Conservation (phyloP, 2,113 vertebrate species). For the Planiliza haematocheilus region DNA sequence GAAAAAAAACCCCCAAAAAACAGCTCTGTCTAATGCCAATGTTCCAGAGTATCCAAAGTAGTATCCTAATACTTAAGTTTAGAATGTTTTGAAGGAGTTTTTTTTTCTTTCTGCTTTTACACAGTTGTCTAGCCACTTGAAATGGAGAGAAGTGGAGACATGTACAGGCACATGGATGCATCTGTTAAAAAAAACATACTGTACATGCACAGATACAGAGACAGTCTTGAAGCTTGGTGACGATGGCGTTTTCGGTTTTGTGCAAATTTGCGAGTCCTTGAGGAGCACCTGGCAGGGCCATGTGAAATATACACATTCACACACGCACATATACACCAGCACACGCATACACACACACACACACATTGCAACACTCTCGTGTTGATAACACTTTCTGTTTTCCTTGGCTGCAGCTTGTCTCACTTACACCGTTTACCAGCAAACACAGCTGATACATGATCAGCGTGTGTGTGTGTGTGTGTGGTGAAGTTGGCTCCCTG, state of each 20-base stretch:
- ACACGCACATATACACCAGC: slow-evolving; percentile 32
- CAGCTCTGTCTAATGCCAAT: slow-evolving; percentile 18
- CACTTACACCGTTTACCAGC: slow-evolving; percentile 18
- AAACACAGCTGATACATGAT: slow-evolving; percentile 8
- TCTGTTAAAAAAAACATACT: not conserved
- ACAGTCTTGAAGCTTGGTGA: not conserved
- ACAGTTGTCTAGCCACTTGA: not conserved
- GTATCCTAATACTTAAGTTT: not conserved
- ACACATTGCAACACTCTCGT: not conserved
- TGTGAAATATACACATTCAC: slow-evolving; percentile 25
- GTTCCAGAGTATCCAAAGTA: not conserved
- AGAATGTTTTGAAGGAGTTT: not conserved
- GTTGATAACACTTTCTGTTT: slow-evolving; percentile 12
- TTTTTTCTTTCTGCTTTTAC: not conserved
- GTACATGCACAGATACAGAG: not conserved
- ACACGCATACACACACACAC: slow-evolving; percentile 35
- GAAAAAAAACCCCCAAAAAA: no score
- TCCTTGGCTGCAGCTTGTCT: slow-evolving; percentile 4
- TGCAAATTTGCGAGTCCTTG: slow-evolving; percentile 62
- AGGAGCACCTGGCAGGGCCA: slow-evolving; percentile 54
- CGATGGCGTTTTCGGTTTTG: slow-evolving; percentile 27
- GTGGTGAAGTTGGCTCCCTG: no score
- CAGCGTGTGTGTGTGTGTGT: not conserved
- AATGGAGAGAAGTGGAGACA: not conserved
- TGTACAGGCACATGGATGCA: not conserved